Conservation (phyloP, 2,797 vertebrate genomes). For the Liparis tanakae region DNA sequence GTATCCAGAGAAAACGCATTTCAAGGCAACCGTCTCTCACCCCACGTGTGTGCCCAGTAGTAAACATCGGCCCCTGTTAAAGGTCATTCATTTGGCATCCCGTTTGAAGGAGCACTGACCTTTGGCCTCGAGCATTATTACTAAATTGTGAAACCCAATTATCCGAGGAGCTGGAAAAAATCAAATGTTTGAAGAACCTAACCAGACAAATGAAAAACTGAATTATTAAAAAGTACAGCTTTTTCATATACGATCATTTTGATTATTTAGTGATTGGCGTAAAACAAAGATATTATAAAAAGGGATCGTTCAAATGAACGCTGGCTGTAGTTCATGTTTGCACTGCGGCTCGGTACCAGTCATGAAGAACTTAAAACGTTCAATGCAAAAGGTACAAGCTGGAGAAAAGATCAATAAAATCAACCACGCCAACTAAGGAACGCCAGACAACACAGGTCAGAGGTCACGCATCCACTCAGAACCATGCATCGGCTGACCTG, state of each 20-base stretch:
- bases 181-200: neutral
- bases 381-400: neutral
- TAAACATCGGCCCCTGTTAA: neutral
- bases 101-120: neutral
- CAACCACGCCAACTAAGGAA: constrained; percentile 20
- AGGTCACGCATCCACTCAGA: constrained; percentile 46
- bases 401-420: neutral
- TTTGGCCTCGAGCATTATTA: neutral
- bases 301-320: neutral
- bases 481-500: constrained; percentile 44
- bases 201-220: neutral
- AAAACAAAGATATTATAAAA: neutral
- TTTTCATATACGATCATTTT: neutral
- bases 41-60: too few species aligned
- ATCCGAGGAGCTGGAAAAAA: neutral
- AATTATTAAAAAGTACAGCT: too few species aligned
- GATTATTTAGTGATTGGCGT: neutral
- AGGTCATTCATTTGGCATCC: neutral
- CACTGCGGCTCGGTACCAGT: neutral
- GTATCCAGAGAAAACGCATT: neutral
- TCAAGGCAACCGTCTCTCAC: neutral
- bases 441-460: constrained; percentile 41
- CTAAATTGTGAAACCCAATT: neutral
- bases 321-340: neutral
- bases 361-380: neutral